Percentiles rank a stretch among this genome's conserved stretches.
Evolutionary conservation across 2,888 invertebrate species (phyloP).

Genomic region (Eupeodes luniger): DNA sequence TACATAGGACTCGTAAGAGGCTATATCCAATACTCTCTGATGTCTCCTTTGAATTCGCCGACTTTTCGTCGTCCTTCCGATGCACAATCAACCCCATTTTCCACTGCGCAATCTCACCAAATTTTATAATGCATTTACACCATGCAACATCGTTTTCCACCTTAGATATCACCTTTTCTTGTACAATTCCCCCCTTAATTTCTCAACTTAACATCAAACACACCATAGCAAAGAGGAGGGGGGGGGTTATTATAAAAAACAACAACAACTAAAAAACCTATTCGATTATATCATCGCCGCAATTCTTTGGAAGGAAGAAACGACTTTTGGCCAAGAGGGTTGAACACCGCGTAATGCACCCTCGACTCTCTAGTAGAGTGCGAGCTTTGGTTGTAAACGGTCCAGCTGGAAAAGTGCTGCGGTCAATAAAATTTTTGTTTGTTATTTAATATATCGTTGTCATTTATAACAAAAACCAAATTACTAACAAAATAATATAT

Average conservation of each 20-base stretch:
- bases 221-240: not conserved
- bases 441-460: slow-evolving; percentile 67
- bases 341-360: slow-evolving; percentile 79
- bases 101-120: slow-evolving; percentile 66
- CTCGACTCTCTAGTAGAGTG: slow-evolving; percentile 83
- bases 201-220: not conserved
- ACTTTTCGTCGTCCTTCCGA: not conserved
- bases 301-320: slow-evolving; percentile 35
- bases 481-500: not conserved
- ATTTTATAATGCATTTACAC: slow-evolving; percentile 5
- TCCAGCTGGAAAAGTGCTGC: slow-evolving; percentile 81
- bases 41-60: slow-evolving; percentile 67
- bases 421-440: slow-evolving; percentile 66
- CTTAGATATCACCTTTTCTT: slow-evolving; percentile 24
- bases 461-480: not conserved
- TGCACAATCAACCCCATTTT: slow-evolving; percentile 1
- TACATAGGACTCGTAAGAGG: not conserved
- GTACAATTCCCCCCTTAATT: not conserved
- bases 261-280: slow-evolving; percentile 27
- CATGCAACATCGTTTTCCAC: not conserved
- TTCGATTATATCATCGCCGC: slow-evolving; percentile 72
- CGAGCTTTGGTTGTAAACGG: slow-evolving; percentile 84
- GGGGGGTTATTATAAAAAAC: not conserved
- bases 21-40: not conserved
- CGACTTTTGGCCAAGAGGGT: slow-evolving; percentile 73